Evolutionary conservation across 2,797 vertebrate genomes (phyloP), one percentile per base, ranked within the genome.

Genomic region (Notoglanidium macrostoma): DNA sequence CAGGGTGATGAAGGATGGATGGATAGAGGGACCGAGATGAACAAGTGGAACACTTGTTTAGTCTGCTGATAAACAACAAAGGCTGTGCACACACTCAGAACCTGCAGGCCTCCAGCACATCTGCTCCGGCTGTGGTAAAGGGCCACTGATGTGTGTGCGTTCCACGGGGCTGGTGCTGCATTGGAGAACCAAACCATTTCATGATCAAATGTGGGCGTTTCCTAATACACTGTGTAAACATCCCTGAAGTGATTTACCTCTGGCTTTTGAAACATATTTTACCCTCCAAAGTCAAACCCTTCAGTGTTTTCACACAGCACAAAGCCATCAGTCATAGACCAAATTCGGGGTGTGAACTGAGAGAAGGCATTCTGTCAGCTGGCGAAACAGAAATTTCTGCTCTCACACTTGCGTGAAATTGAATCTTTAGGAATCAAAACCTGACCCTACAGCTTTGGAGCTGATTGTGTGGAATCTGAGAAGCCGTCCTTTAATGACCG

Each of bases 1-100:
- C 84, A 46, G 44, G 40, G 88, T 90, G 90, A 84, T 92, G 93
- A 93, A 88, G 92, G 93, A 94, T 94, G 93, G 93, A 93, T 94
- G 92, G 90, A 91, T 88, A 90, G 92, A 89, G 88, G 86, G 86
- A 92, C 57, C n/a, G 88, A 8, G 63, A 55, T 72, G 84, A 74
- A 57, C 54, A 63, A 55, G 86, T 32, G 61, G 84, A 54, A 82
- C 63, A 67, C 83, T 79, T 83, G 54, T 85, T 84, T 46, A 82
- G 67, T 57, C 59, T 54, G 44, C 19, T 73, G 70, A 87, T 82
- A 79, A 86, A 68, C 32, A 54, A 11, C 55, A 61, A 63, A 26
- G 26, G 5, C 61, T 7, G 54, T 17, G 51, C 49, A 44, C 29
- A 26, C 59, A 74, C 40, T 29, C 26, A 49, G n/a, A 35, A 11